Conservation (phyloP, 1,140 invertebrate species). For the Thaumatotibia leucotreta region DNA sequence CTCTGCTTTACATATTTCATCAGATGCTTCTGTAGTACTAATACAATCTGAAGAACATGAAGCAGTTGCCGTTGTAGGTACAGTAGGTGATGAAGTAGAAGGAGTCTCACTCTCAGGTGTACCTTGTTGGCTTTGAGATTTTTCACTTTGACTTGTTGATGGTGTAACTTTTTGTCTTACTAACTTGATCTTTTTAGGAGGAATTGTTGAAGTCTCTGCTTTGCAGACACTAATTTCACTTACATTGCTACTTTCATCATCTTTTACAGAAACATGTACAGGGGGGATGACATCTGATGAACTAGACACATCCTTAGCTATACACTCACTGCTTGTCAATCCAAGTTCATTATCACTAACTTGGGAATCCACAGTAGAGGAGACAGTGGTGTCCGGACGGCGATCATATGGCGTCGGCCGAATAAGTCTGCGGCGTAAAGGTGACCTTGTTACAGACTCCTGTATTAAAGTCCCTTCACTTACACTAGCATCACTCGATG, state of each 20-base stretch:
- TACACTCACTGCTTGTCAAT: conserved; percentile 46
- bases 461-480: conserved; percentile 40
- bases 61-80: neutral
- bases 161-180: conserved; percentile 59
- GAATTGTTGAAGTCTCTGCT: conserved; percentile 64
- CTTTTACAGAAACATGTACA: conserved; percentile 57
- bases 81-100: conserved; percentile 50
- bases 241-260: conserved; percentile 64
- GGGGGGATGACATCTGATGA: conserved; percentile 63
- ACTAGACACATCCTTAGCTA: conserved; percentile 68
- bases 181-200: conserved; percentile 69
- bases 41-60: neutral
- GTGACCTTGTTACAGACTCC: conserved; percentile 47
- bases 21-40: neutral
- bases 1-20: neutral
- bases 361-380: conserved; percentile 60
- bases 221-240: conserved; percentile 69
- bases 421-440: conserved; percentile 49
- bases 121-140: conserved; percentile 22
- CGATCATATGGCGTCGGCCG: conserved; percentile 51
- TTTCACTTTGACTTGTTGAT: conserved; percentile 32
- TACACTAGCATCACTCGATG: conserved; percentile 64
- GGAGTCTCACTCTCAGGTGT: conserved; percentile 49
- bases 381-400: conserved; percentile 65
- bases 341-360: conserved; percentile 41